Base-by-base conservation (phyloP, 2,797 vertebrate species). In the Amniataba percoides region DNA sequence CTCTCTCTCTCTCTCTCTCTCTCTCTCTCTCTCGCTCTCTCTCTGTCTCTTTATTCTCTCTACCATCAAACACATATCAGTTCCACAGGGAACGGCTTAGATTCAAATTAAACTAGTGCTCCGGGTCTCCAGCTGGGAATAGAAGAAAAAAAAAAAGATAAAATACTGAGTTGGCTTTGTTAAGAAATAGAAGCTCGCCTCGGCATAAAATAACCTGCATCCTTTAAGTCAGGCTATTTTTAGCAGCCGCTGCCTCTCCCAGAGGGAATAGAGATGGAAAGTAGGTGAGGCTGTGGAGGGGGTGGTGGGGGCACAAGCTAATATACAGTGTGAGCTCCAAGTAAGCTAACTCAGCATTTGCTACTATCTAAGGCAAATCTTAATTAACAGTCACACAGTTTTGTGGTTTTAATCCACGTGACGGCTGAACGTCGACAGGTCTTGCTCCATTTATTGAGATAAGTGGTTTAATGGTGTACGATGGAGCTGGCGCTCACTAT, bases 141-240 rank as follows among this genome's bases (percentile, higher is more conserved):
- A 56, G 46, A 81, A 66, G n/a, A n/a, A 31, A 31, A 31, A 82
- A 75, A 57, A 84, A 84, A 68, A 87, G 74, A 86, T 89, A 83
- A 88, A 89, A 82, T 87, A 89, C 90, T 82, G 82, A 87, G 82
- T 90, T 80, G 77, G 81, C 88, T 93, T 91, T 90, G 88, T 90
- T 87, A 89, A 83, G 83, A 92, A 94, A 93, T 92, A 90, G 89
- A 88, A 90, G 82, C 82, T 90, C 21, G 43, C 63, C 67, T 77
- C 31, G 23, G 86, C 87, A 93, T 90, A 90, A 92, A 92, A 92
- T 88, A 89, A 88, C 71, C 83, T 80, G 82, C 74, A 82, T 88
- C 68, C 91, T 92, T 87, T 85, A 92, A 91, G 87, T 89, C 53
- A 0, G 52, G 84, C 88, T 95, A 94, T 94, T 94, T 95, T 93